A percentile compares a stretch with the other conserved stretches of the same genome.
Evolutionary conservation across 2,113 vertebrate species (phyloP).

Genomic region (Mormyrus iriodes): DNA sequence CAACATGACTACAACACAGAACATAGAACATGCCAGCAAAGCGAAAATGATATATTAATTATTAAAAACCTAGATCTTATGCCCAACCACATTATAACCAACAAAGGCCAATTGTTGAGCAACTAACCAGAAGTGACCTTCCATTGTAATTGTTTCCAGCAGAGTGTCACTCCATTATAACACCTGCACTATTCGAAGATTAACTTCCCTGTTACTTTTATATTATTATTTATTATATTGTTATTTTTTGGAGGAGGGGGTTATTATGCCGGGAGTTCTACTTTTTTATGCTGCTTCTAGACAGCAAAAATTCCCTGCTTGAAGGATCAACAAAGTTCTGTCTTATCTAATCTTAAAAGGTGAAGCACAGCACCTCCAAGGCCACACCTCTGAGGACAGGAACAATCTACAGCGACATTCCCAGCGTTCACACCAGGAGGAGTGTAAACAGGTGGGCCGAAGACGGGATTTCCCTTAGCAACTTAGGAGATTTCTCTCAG

Average conservation of each 20-base stretch:
- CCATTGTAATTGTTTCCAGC: not conserved
- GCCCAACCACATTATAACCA: not conserved
- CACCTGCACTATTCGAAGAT: not conserved
- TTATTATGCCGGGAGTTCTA: not conserved
- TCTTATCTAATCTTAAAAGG: not conserved
- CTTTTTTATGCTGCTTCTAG: not conserved
- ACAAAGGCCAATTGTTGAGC: not conserved
- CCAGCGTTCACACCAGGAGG: not conserved
- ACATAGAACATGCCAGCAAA: not conserved
- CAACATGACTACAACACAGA: not conserved
- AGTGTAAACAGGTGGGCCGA: slow-evolving; percentile 14
- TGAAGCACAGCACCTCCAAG: not conserved
- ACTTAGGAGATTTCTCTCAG: not conserved
- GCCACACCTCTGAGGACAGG: not conserved
- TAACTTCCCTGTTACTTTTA: not conserved
- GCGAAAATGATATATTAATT: not conserved
- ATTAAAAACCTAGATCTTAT: not conserved
- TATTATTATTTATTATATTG: not conserved
- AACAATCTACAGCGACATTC: not conserved
- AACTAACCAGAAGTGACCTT: not conserved
- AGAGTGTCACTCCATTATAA: not conserved
- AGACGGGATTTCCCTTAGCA: not conserved
- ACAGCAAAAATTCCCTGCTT: not conserved
- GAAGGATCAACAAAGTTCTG: not conserved
- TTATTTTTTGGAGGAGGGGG: not conserved